phyloP scores from a whole-genome alignment of 2,888 invertebrate genomes.

The Drosophila eohydei region DNA sequence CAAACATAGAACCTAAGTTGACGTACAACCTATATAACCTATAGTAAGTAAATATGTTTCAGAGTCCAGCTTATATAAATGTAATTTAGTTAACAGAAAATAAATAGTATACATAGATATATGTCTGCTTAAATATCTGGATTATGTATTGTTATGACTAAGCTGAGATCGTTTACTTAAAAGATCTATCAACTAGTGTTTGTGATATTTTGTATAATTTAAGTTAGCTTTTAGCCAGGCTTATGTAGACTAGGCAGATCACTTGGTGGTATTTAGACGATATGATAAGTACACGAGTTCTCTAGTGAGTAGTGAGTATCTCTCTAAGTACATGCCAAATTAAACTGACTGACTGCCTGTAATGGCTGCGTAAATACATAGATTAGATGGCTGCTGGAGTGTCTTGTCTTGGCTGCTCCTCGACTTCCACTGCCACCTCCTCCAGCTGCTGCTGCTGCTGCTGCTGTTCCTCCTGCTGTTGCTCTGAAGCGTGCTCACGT shows the following conservation, averaged over 20 bases:
- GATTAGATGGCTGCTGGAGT: slow-evolving; percentile 2
- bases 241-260: slow-evolving; percentile 34
- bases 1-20: neutral
- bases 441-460: slow-evolving; percentile 1
- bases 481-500: slow-evolving; percentile 51
- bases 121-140: neutral
- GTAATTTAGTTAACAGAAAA: neutral
- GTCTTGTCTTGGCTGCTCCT: slow-evolving; percentile 10
- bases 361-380: slow-evolving; percentile 39
- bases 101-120: slow-evolving; percentile 1
- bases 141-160: neutral
- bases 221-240: neutral
- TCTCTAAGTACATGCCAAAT: slow-evolving; percentile 32
- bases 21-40: neutral
- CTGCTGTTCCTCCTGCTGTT: slow-evolving; percentile 16
- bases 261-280: slow-evolving; percentile 38
- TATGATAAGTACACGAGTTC: slow-evolving; percentile 56
- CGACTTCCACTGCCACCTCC: neutral
- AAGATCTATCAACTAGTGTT: slow-evolving; percentile 1
- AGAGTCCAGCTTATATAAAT: neutral
- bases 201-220: neutral
- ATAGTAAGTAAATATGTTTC: neutral
- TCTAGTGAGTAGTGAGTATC: slow-evolving; percentile 20
- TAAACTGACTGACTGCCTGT: slow-evolving; percentile 27
- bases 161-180: slow-evolving; percentile 33